Percentiles rank a stretch among this genome's conserved stretches.
These are phyloP conservation scores for Diabrotica balteata DNA, from an alignment of 2,888 invertebrate species.

Conservation along the genomic window DNA sequence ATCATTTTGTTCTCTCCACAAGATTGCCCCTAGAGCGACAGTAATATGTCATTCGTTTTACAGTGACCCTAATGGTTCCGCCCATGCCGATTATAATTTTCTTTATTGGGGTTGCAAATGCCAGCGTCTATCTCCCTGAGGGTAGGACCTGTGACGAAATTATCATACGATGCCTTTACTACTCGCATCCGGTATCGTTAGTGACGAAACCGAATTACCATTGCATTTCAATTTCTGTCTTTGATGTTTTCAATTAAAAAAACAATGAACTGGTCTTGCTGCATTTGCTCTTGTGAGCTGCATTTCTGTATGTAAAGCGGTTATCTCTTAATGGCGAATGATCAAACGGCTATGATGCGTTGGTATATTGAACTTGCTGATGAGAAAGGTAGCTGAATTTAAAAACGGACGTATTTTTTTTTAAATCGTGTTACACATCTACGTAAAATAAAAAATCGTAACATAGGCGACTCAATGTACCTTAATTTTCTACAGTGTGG, in stretches of 20 bases:
- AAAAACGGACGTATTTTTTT: no score
- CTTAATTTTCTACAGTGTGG: no score
- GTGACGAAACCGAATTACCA: constrained; percentile 35
- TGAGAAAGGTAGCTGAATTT: no score
- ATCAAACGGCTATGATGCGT: constrained; percentile 11
- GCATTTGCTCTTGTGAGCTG: constrained; percentile 14
- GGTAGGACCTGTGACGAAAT: constrained; percentile 36
- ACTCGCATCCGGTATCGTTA: constrained; percentile 30
- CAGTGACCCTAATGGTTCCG: constrained; percentile 24
- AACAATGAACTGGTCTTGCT: constrained; percentile 22
- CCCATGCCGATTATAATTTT: constrained; percentile 9
- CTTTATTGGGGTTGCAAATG: constrained; percentile 13
- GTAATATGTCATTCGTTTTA: background rate
- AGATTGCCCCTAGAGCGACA: background rate
- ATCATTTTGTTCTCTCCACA: background rate
- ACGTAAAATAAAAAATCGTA: no score
- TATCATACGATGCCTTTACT: constrained; percentile 31
- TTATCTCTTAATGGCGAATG: constrained; percentile 27
- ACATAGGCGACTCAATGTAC: no score
- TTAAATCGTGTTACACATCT: no score
- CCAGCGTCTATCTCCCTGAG: constrained; percentile 30
- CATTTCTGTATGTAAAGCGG: constrained; percentile 19
- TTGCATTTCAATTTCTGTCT: constrained; percentile 39
- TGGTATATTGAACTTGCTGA: no score
- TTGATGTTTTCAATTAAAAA: constrained; percentile 38